These are phyloP conservation scores for Sternotherus odoratus DNA, from an alignment of 2,797 vertebrate species.

Conservation along the genomic window DNA sequence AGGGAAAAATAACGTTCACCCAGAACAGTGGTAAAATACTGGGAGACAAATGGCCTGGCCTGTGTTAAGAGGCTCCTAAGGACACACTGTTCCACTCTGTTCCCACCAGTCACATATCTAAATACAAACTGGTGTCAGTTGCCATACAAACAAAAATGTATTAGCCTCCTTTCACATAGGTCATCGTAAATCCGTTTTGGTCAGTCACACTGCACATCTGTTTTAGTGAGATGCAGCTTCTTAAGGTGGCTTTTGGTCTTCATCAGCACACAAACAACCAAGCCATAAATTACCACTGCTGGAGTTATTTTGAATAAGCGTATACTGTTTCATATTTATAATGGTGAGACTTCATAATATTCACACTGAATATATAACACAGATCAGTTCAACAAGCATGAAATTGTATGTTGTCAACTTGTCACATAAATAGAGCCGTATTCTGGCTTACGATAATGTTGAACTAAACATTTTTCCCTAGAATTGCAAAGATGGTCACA, in stretches of 20 bases:
- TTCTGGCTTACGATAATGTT: slow-evolving; percentile 80
- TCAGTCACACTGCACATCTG: slow-evolving; percentile 84
- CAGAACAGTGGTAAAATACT: slow-evolving; percentile 75
- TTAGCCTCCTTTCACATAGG: slow-evolving; percentile 80
- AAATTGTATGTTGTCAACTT: slow-evolving; percentile 88
- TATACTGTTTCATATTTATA: slow-evolving; percentile 87
- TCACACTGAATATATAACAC: slow-evolving; percentile 85
- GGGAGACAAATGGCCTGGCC: slow-evolving; percentile 79
- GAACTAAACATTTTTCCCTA: slow-evolving; percentile 76
- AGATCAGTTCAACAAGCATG: slow-evolving; percentile 88
- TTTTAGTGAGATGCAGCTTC: slow-evolving; percentile 80
- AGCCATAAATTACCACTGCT: slow-evolving; percentile 82
- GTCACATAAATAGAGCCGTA: slow-evolving; percentile 87
- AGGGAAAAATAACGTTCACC: slow-evolving; percentile 44
- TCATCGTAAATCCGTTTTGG: slow-evolving; percentile 83
- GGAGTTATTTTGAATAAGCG: slow-evolving; percentile 85
- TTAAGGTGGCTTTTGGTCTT: slow-evolving; percentile 82
- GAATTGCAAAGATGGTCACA: slow-evolving; percentile 71
- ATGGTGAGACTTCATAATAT: slow-evolving; percentile 83
- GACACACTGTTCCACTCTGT: slow-evolving; percentile 83
- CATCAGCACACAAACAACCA: slow-evolving; percentile 74
- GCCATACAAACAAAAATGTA: slow-evolving; percentile 82
- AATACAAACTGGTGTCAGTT: slow-evolving; percentile 87
- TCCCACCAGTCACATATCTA: slow-evolving; percentile 80
- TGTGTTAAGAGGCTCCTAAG: slow-evolving; percentile 81